Base-by-base conservation (phyloP, 2,113 vertebrate species). In the Callorhinus ursinus region DNA sequence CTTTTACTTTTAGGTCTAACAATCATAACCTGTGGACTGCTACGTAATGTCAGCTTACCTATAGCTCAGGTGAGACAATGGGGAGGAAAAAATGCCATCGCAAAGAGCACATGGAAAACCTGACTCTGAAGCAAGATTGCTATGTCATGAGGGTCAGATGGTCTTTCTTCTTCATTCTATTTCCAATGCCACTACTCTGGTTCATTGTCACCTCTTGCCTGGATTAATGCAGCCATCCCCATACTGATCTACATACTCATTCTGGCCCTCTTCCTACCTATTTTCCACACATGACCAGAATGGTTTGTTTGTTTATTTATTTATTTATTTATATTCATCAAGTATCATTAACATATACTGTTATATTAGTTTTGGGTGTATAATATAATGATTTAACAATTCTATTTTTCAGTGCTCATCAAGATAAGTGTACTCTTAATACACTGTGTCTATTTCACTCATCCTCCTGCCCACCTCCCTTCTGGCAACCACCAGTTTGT, bases 141-240 rank as follows among this genome's bases (percentile, higher is more conserved):
- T 3, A 81, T 33, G 5, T 90, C 42, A 72, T 5, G 16, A 87
- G 19, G 24, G 36, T 84, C 74, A 51, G 36, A 83, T 88, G 49
- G 22, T 89, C 16, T 26, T 93, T 88, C 77, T 91, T 88, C 77
- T 91, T 94, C 19, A 71, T 84, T 96, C 36, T 42, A 81, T 81
- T n/a, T 90, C n/a, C 51, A 91, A 55, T 77, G 46, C 31, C 21
- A 67, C 26, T 65, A 71, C 39, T 88, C 36, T 88, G 61, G 80
- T 79, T 31, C 33, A 69, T 80, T 36, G 57, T 88, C 15, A 65
- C 22, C 14, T 94, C 63, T 85, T 94, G 36, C 46, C 49, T 79
- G 87, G 55, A 94, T 46, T 74, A 94, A 81, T 33, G 55, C 5
- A 88, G 49, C 63, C 39, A 74, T 39, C 49, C 88, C 28, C 91